Conservation (phyloP, 2,113 vertebrate genomes). For the Atrichornis clamosus region DNA sequence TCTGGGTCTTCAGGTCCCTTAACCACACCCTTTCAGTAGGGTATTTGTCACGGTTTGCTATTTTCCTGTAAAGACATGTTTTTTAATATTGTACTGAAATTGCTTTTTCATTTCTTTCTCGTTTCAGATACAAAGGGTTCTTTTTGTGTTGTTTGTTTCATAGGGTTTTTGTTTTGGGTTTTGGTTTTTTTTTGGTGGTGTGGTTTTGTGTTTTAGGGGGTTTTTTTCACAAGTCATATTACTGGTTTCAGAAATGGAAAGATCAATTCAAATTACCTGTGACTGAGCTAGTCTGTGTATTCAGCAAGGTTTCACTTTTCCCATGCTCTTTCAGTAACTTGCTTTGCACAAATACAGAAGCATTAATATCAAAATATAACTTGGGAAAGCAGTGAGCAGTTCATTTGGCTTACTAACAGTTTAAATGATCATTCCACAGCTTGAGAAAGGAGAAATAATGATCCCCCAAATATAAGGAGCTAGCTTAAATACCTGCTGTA, state of each 20-base stretch:
- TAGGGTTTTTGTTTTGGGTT: not conserved
- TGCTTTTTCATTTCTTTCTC: not conserved
- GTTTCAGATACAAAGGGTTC: not conserved
- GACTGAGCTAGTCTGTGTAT: not conserved
- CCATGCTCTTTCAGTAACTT: not conserved
- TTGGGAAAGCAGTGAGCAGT: not conserved
- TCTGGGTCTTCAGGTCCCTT: not conserved
- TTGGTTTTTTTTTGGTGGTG: too few relatives aligned
- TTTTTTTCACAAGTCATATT: not conserved
- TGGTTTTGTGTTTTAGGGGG: not conserved
- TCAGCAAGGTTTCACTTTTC: not conserved
- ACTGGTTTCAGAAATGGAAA: not conserved
- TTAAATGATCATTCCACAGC: not conserved
- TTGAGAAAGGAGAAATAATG: not conserved
- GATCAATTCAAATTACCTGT: conserved; percentile 3
- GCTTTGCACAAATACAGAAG: not conserved
- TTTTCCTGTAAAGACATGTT: not conserved
- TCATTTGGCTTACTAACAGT: not conserved
- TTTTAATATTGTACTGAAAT: not conserved
- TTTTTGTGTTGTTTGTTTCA: not conserved
- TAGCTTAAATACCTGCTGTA: not conserved
- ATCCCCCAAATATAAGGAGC: not conserved
- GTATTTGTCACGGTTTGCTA: not conserved
- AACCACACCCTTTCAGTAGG: not conserved
- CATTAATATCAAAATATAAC: not conserved